These are phyloP conservation scores for Acanthurus leucopareius DNA, from an alignment of 2,797 vertebrate genomes.

Conservation along the genomic window DNA sequence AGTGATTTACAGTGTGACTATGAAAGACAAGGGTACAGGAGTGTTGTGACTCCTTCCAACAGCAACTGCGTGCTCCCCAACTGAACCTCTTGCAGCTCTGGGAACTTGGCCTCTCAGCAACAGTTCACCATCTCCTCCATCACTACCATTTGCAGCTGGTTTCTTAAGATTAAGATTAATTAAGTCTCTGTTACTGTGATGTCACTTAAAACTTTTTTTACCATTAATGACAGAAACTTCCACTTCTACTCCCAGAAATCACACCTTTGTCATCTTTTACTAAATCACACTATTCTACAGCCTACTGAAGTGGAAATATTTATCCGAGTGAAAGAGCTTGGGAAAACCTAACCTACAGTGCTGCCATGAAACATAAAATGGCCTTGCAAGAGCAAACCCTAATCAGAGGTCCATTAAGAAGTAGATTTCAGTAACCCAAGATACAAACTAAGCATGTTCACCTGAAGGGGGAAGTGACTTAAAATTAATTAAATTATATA, in stretches of 20 bases:
- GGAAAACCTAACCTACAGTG: neutral
- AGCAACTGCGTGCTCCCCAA: too few relatives aligned
- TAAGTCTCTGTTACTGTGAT: too few relatives aligned
- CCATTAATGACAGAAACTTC: neutral
- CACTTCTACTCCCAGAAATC: neutral
- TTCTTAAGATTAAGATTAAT: too few relatives aligned
- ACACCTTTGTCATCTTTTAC: neutral
- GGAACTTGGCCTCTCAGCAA: too few relatives aligned
- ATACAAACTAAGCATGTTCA: neutral
- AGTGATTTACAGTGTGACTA: too few relatives aligned
- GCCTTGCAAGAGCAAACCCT: neutral
- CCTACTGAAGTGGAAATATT: neutral
- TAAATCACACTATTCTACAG: neutral
- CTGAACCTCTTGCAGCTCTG: too few relatives aligned
- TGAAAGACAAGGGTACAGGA: too few relatives aligned
- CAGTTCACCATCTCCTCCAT: too few relatives aligned
- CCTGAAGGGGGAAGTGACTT: neutral
- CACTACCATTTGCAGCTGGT: too few relatives aligned
- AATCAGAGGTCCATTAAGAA: neutral
- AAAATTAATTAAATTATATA: neutral
- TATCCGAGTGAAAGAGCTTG: neutral
- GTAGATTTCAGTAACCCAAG: neutral
- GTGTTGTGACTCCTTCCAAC: too few relatives aligned
- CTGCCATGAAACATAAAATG: neutral
- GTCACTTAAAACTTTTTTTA: too few relatives aligned